Conservation (phyloP, 30 jellyfish, hydroid and myxozoan genomes). For the Hydractinia symbiolongicarpus region DNA sequence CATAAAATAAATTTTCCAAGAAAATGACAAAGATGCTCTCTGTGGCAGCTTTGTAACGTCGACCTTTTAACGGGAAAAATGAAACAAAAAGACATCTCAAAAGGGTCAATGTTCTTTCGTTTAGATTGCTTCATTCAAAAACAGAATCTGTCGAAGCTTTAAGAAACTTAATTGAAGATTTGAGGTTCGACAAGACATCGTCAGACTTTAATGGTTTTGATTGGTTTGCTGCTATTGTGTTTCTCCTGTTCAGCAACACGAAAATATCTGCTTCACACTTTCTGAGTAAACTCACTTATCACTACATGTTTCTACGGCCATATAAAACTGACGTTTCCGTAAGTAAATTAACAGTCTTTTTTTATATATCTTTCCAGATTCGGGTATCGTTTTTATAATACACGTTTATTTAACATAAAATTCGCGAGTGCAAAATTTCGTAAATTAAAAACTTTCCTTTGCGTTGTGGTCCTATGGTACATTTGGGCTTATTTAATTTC, state of each 20-base stretch:
- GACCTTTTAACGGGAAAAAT: not conserved
- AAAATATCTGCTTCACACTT: slow-evolving; percentile 35
- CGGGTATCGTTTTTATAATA: not conserved
- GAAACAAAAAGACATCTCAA: too few relatives aligned
- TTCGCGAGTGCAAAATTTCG: not conserved
- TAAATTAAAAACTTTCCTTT: not conserved
- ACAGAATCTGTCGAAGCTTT: slow-evolving; percentile 42
- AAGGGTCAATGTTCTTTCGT: not conserved
- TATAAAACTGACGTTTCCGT: slow-evolving; percentile 52
- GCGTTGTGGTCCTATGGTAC: not conserved
- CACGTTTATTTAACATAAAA: too few relatives aligned
- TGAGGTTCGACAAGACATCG: not conserved
- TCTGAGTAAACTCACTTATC: slow-evolving; percentile 30
- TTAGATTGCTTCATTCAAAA: slow-evolving; percentile 52
- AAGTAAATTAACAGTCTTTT: slow-evolving; percentile 19
- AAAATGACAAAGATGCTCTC: not conserved
- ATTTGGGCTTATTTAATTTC: too few relatives aligned
- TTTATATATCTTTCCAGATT: not conserved
- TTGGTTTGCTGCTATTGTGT: slow-evolving; percentile 62
- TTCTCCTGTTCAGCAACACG: slow-evolving; percentile 49
- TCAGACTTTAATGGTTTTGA: slow-evolving; percentile 46
- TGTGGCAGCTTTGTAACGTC: not conserved
- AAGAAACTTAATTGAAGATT: slow-evolving; percentile 18
- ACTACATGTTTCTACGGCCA: slow-evolving; percentile 64
- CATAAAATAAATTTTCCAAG: not conserved